These are phyloP conservation scores for Gastrophryne carolinensis DNA, from an alignment of 2,797 vertebrate genomes.

Conservation along the genomic window DNA sequence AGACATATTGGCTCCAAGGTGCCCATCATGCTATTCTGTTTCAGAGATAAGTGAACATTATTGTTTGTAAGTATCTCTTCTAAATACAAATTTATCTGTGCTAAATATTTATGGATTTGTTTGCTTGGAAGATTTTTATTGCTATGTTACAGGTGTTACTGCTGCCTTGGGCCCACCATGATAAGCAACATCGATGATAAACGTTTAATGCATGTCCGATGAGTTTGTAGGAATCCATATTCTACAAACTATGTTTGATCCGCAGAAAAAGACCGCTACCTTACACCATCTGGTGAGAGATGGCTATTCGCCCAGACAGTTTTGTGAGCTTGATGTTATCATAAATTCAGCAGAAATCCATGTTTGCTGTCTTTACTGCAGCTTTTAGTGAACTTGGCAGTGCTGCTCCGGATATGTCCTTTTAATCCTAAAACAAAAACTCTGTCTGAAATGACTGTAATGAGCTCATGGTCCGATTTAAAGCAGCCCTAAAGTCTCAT, in stretches of 20 bases:
- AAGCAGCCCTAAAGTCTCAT: no score
- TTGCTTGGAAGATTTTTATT: conserved; percentile 22
- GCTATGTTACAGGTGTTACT: conserved; percentile 10
- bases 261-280: background rate
- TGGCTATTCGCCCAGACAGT: background rate
- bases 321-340: background rate
- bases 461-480: background rate
- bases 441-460: background rate
- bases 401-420: background rate
- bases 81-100: conserved; percentile 14
- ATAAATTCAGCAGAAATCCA: background rate
- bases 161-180: conserved; percentile 1
- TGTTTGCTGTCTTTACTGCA: background rate
- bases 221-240: conserved; percentile 12
- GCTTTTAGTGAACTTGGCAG: background rate
- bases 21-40: background rate
- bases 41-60: conserved; percentile 21
- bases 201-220: conserved; percentile 6
- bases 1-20: conserved; percentile 19
- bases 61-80: conserved; percentile 5
- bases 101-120: conserved; percentile 32
- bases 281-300: conserved; percentile 17
- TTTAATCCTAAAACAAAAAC: background rate
- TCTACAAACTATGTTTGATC: background rate
- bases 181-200: background rate